Evolutionary conservation across 2,113 vertebrate genomes (phyloP).

Genomic region (Turnix velox): DNA sequence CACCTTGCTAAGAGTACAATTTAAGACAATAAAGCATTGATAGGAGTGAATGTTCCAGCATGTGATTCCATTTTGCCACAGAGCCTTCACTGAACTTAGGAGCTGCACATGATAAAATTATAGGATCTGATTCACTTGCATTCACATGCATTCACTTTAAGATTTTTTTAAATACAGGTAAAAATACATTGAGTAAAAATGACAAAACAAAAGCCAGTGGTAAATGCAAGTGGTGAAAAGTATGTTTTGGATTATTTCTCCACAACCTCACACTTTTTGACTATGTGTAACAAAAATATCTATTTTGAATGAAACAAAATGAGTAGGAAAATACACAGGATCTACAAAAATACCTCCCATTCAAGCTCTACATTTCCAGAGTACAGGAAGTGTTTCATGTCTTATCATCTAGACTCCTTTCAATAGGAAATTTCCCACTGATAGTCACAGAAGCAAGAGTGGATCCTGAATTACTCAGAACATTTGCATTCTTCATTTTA

Average conservation of each 20-base stretch:
- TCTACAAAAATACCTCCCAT: neutral
- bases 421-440: neutral
- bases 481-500: neutral
- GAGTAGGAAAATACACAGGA: neutral
- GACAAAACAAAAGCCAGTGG: neutral
- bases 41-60: neutral
- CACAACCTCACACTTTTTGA: neutral
- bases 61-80: neutral
- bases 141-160: neutral
- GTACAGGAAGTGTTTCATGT: neutral
- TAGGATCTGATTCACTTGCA: neutral
- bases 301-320: neutral
- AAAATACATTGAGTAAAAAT: neutral
- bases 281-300: fast-evolving
- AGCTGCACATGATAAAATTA: neutral
- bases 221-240: neutral
- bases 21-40: neutral
- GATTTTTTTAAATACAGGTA: neutral
- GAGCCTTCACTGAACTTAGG: neutral
- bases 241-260: neutral
- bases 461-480: neutral
- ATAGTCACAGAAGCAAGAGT: neutral
- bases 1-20: neutral
- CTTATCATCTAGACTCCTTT: neutral
- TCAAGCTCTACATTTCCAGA: neutral